Percentiles rank a stretch among this genome's conserved stretches.
Evolutionary conservation across 2,113 vertebrate species (phyloP).

Genomic region (Pseudolaguvia tuberculata): DNA sequence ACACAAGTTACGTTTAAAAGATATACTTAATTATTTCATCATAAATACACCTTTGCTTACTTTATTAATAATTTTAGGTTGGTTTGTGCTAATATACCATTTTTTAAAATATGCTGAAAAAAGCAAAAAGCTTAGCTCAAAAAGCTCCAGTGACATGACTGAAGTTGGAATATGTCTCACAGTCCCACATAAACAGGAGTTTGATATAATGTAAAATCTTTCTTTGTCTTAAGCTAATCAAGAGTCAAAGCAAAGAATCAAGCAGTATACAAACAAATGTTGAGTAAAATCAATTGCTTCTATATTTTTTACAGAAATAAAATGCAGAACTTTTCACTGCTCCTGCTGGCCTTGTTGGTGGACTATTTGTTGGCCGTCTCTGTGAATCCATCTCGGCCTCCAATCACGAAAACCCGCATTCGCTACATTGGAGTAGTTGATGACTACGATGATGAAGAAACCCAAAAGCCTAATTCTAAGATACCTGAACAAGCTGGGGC

Average conservation of each 20-base stretch:
- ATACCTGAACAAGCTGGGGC: not conserved
- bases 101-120: too few relatives aligned
- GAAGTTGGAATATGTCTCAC: not conserved
- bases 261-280: not conserved
- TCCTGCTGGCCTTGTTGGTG: conserved; percentile 50
- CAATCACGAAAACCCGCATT: conserved; percentile 46
- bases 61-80: too few relatives aligned
- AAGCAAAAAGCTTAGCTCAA: too few relatives aligned
- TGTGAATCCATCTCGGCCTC: conserved; percentile 31
- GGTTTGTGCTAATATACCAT: too few relatives aligned
- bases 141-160: too few relatives aligned
- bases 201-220: not conserved
- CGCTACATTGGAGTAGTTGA: not conserved
- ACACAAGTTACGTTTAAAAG: too few relatives aligned
- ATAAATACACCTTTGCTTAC: too few relatives aligned
- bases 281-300: not conserved
- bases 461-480: not conserved
- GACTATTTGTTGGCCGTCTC: conserved; percentile 25
- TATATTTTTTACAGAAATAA: conserved; percentile 22
- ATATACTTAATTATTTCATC: too few relatives aligned
- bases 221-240: not conserved
- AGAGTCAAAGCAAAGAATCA: too few relatives aligned
- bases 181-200: not conserved
- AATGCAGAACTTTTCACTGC: conserved; percentile 42
- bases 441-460: conserved; percentile 5